These are phyloP conservation scores for Drosophila chauvacae DNA, from an alignment of 1,140 invertebrate species.

Conservation along the genomic window DNA sequence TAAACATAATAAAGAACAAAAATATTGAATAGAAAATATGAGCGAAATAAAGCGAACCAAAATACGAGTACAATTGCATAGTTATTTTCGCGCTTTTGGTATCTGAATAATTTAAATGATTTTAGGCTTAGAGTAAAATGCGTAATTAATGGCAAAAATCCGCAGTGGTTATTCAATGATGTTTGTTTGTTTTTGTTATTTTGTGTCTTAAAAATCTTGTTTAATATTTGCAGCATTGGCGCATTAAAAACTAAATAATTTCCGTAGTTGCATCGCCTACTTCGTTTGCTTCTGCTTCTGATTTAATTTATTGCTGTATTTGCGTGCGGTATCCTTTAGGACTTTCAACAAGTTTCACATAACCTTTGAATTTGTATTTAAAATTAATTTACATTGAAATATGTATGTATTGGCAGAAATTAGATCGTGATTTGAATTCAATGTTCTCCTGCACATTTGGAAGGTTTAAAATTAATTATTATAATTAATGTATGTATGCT, in stretches of 20 bases:
- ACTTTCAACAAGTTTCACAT: slow-evolving; percentile 65
- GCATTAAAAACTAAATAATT: slow-evolving; percentile 77
- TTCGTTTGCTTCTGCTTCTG: slow-evolving; percentile 28
- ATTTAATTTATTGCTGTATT: slow-evolving; percentile 17
- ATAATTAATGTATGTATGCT: slow-evolving; percentile 57
- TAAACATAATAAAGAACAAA: slow-evolving; percentile 51
- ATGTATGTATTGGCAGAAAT: slow-evolving; percentile 54
- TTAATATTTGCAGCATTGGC: slow-evolving; percentile 22
- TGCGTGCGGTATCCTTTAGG: slow-evolving; percentile 51
- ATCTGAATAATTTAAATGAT: slow-evolving; percentile 53
- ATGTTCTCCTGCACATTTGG: slow-evolving; percentile 71
- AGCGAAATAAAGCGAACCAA: slow-evolving; percentile 26
- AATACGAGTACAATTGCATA: slow-evolving; percentile 5
- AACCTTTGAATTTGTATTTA: slow-evolving; percentile 58
- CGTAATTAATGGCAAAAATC: slow-evolving; percentile 78
- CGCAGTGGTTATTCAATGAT: slow-evolving; percentile 44
- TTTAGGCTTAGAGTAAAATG: slow-evolving; percentile 69
- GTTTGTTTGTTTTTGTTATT: slow-evolving; percentile 1
- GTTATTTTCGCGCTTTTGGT: slow-evolving; percentile 48
- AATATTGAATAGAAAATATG: slow-evolving; percentile 42
- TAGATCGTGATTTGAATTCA: slow-evolving; percentile 42
- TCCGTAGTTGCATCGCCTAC: slow-evolving; percentile 33
- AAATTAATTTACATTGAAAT: slow-evolving; percentile 66
- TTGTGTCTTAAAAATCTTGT: slow-evolving; percentile 51
- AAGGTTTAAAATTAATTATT: slow-evolving; percentile 51